Conservation (phyloP, 1,140 invertebrate genomes). For the Apis dorsata region DNA sequence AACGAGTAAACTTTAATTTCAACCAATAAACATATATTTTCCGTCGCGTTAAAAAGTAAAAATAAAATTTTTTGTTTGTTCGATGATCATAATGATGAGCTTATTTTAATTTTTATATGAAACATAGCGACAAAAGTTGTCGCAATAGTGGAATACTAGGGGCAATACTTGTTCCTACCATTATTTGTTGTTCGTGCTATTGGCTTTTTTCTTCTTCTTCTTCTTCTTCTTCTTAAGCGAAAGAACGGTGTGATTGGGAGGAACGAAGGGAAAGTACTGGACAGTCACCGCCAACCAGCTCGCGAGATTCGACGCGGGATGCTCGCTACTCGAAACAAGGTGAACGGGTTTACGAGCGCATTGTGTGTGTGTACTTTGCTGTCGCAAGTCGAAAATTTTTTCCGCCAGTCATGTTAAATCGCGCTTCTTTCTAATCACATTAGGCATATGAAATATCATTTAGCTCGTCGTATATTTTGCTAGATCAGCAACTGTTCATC, state of each 20-base stretch:
- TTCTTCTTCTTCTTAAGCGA: conserved; percentile 43
- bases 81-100: conserved; percentile 5
- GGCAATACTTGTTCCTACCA: conserved; percentile 39
- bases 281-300: conserved; percentile 63
- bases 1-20: no score
- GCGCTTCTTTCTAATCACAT: neutral
- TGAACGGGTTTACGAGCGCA: conserved; percentile 67
- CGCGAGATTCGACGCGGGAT: conserved; percentile 62
- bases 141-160: conserved; percentile 6
- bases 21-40: no score
- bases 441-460: neutral
- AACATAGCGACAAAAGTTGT: neutral
- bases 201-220: neutral
- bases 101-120: conserved; percentile 16
- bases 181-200: conserved; percentile 13
- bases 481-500: conserved; percentile 8
- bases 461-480: neutral
- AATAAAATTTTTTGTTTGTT: no score
- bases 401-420: neutral
- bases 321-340: conserved; percentile 67
- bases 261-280: conserved; percentile 54
- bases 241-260: conserved; percentile 41
- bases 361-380: conserved; percentile 34
- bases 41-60: no score
- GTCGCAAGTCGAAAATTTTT: conserved; percentile 34